Conservation (phyloP, 1,140 invertebrate genomes). For the Rhizoglyphus robini region DNA sequence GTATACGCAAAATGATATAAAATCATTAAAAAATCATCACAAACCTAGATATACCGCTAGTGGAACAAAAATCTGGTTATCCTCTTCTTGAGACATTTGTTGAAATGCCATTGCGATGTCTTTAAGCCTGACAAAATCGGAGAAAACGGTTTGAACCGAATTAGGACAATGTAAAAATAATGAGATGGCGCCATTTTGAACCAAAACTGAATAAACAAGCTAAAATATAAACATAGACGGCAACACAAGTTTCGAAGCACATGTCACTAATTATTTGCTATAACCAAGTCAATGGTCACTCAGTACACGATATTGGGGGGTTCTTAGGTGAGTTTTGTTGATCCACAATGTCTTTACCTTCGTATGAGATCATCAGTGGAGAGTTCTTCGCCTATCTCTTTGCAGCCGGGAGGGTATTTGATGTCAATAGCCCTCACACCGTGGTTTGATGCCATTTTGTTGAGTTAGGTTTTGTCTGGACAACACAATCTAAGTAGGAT, state of each 20-base stretch:
- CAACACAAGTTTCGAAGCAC: not conserved
- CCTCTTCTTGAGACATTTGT: conserved; percentile 90
- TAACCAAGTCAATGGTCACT: not conserved
- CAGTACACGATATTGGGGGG: not conserved
- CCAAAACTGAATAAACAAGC: not conserved
- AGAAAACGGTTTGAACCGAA: not conserved
- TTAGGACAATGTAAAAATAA: conserved; percentile 12
- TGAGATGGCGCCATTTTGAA: conserved; percentile 16
- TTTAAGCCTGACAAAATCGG: conserved; percentile 15
- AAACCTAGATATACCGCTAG: conserved; percentile 64
- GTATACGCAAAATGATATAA: not conserved
- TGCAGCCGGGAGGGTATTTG: conserved; percentile 37
- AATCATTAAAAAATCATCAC: not conserved
- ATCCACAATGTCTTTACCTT: conserved; percentile 35
- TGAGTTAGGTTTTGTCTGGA: not conserved
- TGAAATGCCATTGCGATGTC: conserved; percentile 68
- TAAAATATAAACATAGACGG: not conserved
- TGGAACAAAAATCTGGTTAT: conserved; percentile 82
- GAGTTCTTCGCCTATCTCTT: conserved; percentile 66
- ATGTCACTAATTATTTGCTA: not conserved
- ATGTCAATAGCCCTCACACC: not conserved
- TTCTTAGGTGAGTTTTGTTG: not conserved
- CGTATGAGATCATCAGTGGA: conserved; percentile 86
- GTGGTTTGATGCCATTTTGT: not conserved
- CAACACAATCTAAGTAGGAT: not conserved